Evolutionary conservation across 1,140 invertebrate genomes (phyloP).

Genomic region (Tenebrio molitor): DNA sequence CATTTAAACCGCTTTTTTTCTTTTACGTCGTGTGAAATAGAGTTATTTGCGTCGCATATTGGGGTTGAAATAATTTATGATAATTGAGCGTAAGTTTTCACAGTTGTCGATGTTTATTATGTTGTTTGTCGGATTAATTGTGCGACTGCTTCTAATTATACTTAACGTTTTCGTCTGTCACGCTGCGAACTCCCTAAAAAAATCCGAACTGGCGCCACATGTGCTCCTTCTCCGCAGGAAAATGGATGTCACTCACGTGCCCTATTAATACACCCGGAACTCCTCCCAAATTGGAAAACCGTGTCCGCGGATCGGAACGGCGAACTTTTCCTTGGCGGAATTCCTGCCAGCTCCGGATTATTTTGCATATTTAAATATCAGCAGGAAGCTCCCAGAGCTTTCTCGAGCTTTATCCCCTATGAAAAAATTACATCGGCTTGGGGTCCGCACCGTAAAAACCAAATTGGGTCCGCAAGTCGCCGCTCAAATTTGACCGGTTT

Average conservation of each 20-base stretch:
- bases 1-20: not conserved
- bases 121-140: conserved; percentile 5
- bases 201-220: conserved; percentile 18
- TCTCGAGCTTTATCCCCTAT: not conserved
- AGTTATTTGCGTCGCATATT: not conserved
- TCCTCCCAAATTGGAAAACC: conserved; percentile 14
- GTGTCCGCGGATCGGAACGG: too few species aligned
- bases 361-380: not conserved
- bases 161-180: conserved; percentile 14
- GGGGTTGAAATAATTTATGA: not conserved
- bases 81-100: not conserved
- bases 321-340: too few species aligned
- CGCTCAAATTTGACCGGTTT: not conserved
- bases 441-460: not conserved
- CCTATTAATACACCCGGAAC: not conserved
- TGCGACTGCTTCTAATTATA: conserved; percentile 8
- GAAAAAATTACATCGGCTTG: not conserved
- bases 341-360: not conserved
- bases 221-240: not conserved
- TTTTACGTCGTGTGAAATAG: not conserved
- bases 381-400: not conserved
- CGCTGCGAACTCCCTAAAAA: not conserved
- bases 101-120: conserved; percentile 11
- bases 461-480: not conserved
- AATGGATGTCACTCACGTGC: not conserved